Base-by-base conservation (phyloP, 2,888 invertebrate genomes). In the Eristalinus aeneus region DNA sequence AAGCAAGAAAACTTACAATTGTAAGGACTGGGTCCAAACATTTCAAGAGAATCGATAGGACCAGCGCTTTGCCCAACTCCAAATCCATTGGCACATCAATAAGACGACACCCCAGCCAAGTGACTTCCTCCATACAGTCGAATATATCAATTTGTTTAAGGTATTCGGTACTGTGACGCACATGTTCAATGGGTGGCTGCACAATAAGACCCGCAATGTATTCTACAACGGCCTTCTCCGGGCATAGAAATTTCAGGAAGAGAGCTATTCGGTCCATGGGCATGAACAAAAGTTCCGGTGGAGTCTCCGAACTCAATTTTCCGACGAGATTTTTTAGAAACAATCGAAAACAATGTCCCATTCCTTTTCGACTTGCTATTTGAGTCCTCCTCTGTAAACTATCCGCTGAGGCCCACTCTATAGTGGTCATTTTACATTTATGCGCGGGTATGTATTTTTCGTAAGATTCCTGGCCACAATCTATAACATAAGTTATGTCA, bases 21-120 rank as follows among this genome's bases (percentile, higher is more conserved):
- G 98, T 98, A 79, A 98, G 93, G 32, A 99, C 94, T 0, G 99
- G 99, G 92, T 98, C 97, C 34, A 99, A 93, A 92, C 99, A 99
- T 92, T 97, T 97, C 89, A 98, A 94, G 0, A 98, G 95, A 72
- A 97, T 96, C 3, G 97, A 96, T 91, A 97, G 97, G 0, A 99
- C 93, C 83, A 99, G 93, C 95, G 97, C 97, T 93, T 98, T 98
- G 0, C 97, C 98, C 23, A 97, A 93, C 89, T 96, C 95, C 0
- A 98, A 98, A 89, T 98, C 98, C 2, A 98, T 94, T 0, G 98
- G 97, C 61, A 99, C 93, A 91, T 98, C 97, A n/a, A 98, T 93
- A 65, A 98, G 93, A 90, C 98, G 97, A 86, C 95, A 95, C 0
- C 98, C 98, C 9, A 89, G 67, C 89, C 89, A 90, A 0, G 98